A percentile compares a stretch with the other conserved stretches of the same genome.
Conservation (phyloP, 2,888 invertebrate genomes). For the Catonia carolina region DNA sequence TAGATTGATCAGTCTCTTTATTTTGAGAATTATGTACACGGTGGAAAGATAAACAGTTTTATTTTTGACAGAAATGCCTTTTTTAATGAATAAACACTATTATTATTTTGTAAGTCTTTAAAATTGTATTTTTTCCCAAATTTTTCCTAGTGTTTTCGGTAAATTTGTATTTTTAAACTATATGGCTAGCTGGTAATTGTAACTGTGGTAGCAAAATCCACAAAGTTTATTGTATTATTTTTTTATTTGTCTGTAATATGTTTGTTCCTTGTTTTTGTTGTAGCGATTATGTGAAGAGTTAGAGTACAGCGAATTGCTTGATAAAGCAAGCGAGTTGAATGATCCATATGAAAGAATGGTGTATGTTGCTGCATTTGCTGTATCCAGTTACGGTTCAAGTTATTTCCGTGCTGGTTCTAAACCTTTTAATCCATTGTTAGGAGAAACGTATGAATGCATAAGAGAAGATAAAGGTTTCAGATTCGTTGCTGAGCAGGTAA, state of each 20-base stretch:
- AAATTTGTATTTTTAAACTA: too few species aligned
- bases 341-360: slow-evolving; percentile 67
- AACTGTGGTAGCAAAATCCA: too few species aligned
- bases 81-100: too few species aligned
- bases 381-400: slow-evolving; percentile 67
- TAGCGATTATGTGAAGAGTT: slow-evolving; percentile 74
- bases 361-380: slow-evolving; percentile 71
- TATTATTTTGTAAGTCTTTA: too few species aligned
- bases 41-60: too few species aligned
- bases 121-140: too few species aligned
- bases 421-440: slow-evolving; percentile 77
- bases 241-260: not conserved
- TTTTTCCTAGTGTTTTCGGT: too few species aligned
- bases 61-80: too few species aligned
- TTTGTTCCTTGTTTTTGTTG: slow-evolving; percentile 14
- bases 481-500: slow-evolving; percentile 71
- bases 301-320: slow-evolving; percentile 73
- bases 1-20: too few species aligned
- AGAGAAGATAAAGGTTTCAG: slow-evolving; percentile 70
- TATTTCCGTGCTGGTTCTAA: slow-evolving; percentile 71
- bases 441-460: slow-evolving; percentile 75
- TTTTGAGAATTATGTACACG: too few species aligned
- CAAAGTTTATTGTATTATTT: too few species aligned
- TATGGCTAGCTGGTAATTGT: too few species aligned
- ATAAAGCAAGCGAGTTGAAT: slow-evolving; percentile 60